These are phyloP conservation scores for Hyposmocoma kahamanoa DNA, from an alignment of 1,140 invertebrate genomes.

Conservation along the genomic window DNA sequence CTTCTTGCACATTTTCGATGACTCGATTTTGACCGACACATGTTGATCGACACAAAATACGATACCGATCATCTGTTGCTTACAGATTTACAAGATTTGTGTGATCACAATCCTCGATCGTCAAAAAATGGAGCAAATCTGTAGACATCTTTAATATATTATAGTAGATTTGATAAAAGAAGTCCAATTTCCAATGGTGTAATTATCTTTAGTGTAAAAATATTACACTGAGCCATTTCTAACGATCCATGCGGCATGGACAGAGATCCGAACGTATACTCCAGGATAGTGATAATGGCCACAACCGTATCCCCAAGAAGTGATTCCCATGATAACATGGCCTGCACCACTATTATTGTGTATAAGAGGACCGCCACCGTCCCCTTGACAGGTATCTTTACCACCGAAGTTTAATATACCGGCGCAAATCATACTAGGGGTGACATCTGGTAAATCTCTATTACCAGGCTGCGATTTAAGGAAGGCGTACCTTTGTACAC, in stretches of 20 bases:
- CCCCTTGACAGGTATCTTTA: conserved; percentile 46
- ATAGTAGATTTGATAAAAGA: too few relatives aligned
- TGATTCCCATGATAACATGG: neutral
- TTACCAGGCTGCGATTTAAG: conserved; percentile 4
- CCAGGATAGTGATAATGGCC: neutral
- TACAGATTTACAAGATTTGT: too few relatives aligned
- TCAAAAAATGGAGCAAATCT: too few relatives aligned
- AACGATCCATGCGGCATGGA: neutral
- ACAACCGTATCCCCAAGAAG: neutral
- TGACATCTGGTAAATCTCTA: conserved; percentile 31
- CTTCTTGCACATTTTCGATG: too few relatives aligned
- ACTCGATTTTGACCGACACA: too few relatives aligned
- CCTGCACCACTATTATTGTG: too few relatives aligned
- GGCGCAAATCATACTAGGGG: conserved; percentile 70
- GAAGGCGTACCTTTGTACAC: conserved; percentile 40
- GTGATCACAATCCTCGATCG: too few relatives aligned
- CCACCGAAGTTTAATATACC: conserved; percentile 63
- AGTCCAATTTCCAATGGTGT: too few relatives aligned
- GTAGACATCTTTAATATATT: too few relatives aligned
- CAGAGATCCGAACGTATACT: neutral
- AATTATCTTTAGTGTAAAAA: too few relatives aligned
- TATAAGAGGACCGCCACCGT: neutral
- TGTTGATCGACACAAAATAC: too few relatives aligned
- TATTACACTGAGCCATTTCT: neutral
- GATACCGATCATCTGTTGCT: too few relatives aligned